phyloP scores from a whole-genome alignment of 2,888 invertebrate genomes.

The Drosophila bunnanda region DNA sequence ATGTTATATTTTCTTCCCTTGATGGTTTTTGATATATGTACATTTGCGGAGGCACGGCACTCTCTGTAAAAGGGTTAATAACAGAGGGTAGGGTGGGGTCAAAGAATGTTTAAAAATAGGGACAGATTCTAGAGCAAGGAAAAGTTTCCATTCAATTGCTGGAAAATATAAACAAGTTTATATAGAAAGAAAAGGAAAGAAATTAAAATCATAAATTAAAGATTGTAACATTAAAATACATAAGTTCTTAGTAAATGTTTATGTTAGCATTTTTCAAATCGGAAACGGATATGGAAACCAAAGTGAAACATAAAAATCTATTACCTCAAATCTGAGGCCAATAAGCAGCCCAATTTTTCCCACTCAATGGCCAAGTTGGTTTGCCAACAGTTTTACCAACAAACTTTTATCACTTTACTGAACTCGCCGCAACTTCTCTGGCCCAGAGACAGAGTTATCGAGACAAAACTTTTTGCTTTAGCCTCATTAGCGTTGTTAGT shows the following conservation, averaged over 20 bases:
- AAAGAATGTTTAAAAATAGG: constrained; percentile 5
- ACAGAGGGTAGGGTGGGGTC: not conserved
- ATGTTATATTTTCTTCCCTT: constrained; percentile 23
- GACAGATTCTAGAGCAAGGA: not conserved
- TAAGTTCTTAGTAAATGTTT: no score
- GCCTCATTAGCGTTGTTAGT: constrained; percentile 74
- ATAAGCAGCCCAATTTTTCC: constrained; percentile 18
- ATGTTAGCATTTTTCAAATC: not conserved
- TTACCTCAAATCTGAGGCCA: constrained; percentile 10
- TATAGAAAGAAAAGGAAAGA: not conserved
- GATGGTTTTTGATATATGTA: constrained; percentile 38
- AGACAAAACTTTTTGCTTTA: constrained; percentile 60
- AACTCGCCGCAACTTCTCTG: constrained; percentile 10
- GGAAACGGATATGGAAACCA: not conserved
- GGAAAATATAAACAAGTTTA: not conserved
- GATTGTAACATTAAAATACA: not conserved
- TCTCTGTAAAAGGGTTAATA: constrained; percentile 29
- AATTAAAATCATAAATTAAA: not conserved
- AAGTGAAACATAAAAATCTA: constrained; percentile 27
- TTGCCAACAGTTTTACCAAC: constrained; percentile 39
- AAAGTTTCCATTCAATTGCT: not conserved
- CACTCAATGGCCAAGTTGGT: constrained; percentile 31
- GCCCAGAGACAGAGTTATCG: constrained; percentile 55
- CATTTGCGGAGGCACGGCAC: constrained; percentile 17
- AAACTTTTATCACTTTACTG: constrained; percentile 63